These are phyloP conservation scores for Amia ocellicauda DNA, from an alignment of 2,113 vertebrate species.

Conservation along the genomic window DNA sequence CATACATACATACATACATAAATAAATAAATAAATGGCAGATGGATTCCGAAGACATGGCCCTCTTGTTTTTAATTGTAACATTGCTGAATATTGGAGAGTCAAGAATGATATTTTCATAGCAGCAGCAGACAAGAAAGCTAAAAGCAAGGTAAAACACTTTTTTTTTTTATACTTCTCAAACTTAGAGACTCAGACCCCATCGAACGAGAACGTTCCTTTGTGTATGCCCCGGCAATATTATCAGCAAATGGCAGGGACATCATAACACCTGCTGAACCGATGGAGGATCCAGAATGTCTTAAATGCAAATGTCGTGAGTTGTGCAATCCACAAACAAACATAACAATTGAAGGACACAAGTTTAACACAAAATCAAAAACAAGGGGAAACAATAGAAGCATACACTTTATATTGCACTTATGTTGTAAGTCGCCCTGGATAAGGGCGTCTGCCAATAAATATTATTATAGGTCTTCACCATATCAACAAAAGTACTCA, in stretches of 20 bases:
- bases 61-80: too few species aligned
- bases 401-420: too few species aligned
- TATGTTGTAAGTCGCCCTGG: too few species aligned
- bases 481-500: not conserved
- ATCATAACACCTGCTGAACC: constrained; percentile 4
- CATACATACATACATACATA: too few species aligned
- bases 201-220: constrained; percentile 28
- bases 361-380: too few species aligned
- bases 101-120: constrained; percentile 33
- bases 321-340: constrained; percentile 21
- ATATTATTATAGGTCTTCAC: constrained; percentile 4
- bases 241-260: not conserved
- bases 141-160: constrained; percentile 19
- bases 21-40: too few species aligned
- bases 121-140: constrained; percentile 16
- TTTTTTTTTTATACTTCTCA: constrained; percentile 25
- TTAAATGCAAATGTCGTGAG: constrained; percentile 28
- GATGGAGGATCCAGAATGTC: constrained; percentile 27
- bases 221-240: constrained; percentile 14
- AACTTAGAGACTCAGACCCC: constrained; percentile 23
- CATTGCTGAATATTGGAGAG: too few species aligned
- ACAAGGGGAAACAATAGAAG: too few species aligned
- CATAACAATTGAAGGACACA: not conserved
- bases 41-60: too few species aligned
- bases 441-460: too few species aligned